These are phyloP conservation scores for Heliopora coerulea DNA, from an alignment of 92 coral and sea anemone genomes.

Conservation along the genomic window DNA sequence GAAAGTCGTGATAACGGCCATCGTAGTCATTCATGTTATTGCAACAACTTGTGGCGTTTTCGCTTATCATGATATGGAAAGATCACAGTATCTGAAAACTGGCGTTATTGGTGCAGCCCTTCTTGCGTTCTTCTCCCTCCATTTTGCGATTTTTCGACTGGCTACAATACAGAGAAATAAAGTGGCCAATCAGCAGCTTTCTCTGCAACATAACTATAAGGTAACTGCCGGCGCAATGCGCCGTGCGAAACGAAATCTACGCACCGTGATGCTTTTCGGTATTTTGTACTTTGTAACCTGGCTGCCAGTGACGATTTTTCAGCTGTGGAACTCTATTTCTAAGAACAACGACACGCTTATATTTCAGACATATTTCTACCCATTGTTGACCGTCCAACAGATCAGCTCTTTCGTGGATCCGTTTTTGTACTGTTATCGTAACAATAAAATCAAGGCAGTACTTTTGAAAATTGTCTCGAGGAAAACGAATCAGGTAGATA, in stretches of 20 bases:
- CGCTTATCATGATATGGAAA: conserved; percentile 22
- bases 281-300: conserved; percentile 8
- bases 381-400: conserved; percentile 11
- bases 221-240: neutral
- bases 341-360: neutral
- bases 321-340: conserved; percentile 4
- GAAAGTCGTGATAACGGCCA: neutral
- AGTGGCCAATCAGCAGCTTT: conserved; percentile 19
- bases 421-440: conserved; percentile 3
- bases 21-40: conserved; percentile 3
- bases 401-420: conserved; percentile 10
- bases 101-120: conserved; percentile 3
- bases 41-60: conserved; percentile 1
- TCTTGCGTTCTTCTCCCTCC: conserved; percentile 6
- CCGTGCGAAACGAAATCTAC: conserved; percentile 3
- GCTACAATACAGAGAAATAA: neutral
- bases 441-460: conserved; percentile 21
- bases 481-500: neutral
- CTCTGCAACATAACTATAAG: conserved; percentile 16
- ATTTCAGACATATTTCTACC: conserved; percentile 27
- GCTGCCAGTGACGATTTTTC: conserved; percentile 28
- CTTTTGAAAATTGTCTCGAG: neutral
- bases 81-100: conserved; percentile 14
- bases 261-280: conserved; percentile 11
- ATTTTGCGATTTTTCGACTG: conserved; percentile 9